Evolutionary conservation across 2,888 invertebrate species (phyloP), one percentile per base, ranked within the genome.

Genomic region (Galeopsomyia nigrocyanea): DNA sequence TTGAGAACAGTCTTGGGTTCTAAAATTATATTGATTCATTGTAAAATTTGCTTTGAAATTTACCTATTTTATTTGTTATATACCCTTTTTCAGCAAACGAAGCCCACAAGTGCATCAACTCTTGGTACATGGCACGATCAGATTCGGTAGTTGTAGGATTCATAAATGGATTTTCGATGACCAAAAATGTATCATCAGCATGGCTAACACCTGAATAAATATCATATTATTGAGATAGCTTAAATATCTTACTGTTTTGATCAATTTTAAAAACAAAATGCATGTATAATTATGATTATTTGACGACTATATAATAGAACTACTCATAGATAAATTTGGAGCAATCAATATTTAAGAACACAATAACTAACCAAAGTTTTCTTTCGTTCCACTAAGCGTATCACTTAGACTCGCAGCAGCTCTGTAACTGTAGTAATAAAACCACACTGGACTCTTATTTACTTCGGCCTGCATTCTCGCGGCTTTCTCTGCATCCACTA

Each of bases 31-130:
- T 39, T 50, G 13, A 64, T 1, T 75, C 87, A 87, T 13, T 5
- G 13, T 39, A 64, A 49, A 51, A 31, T 55, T 51, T 17, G 39
- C 57, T 60, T 14, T 51, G 10, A 9, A 49, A 16, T 16, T 3
- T n/a, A 62, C 57, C 49, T 19, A 49, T 26, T 14, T 16, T 39
- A n/a, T 31, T 9, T 51, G 22, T 62, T 53, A 65, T 80, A 87
- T 87, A 92, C 92, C 91, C 90, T n/a, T 89, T 88, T 46, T 87
- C 87, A 21, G 90, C 89, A 78, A 88, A 92, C 53, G 88, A 87
- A 77, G 88, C 87, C 78, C 90, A 82, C 85, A 91, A 87, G 75
- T 90, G 88, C 2, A 91, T 78, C 60, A 92, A 84, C 0, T 85
- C 79, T 5, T 89, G 84, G 1, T 86, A 84, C 88, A 92, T 90